phyloP scores from a whole-genome alignment of 1,140 invertebrate genomes.

The Drosophila dunni region DNA sequence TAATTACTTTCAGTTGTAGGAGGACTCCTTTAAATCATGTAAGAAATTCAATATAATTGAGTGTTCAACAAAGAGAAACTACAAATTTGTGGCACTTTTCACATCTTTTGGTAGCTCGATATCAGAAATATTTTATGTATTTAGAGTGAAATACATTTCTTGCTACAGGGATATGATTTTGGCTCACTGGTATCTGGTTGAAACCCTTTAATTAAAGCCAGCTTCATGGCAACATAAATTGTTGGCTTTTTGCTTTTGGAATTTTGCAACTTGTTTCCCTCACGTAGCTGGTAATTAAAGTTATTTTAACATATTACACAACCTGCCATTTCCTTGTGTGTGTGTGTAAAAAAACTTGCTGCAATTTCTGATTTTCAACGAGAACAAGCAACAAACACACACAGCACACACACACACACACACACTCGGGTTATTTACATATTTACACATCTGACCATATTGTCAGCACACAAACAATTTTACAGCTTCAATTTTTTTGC shows the following conservation, averaged over 20 bases:
- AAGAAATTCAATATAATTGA: too few relatives aligned
- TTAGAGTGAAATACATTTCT: not conserved
- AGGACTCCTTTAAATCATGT: too few relatives aligned
- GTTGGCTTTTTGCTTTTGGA: not conserved
- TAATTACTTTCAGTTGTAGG: too few relatives aligned
- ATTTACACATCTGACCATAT: slow-evolving; percentile 16
- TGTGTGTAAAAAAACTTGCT: slow-evolving; percentile 54
- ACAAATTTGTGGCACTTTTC: too few relatives aligned
- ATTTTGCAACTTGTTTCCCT: slow-evolving; percentile 16
- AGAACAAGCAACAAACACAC: slow-evolving; percentile 6
- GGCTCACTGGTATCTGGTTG: not conserved
- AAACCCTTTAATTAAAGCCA: slow-evolving; percentile 19
- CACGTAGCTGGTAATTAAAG: slow-evolving; percentile 65
- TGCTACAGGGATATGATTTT: not conserved
- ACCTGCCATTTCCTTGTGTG: slow-evolving; percentile 17
- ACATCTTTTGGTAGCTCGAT: too few relatives aligned
- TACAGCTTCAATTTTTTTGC: slow-evolving; percentile 7
- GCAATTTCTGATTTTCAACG: slow-evolving; percentile 43
- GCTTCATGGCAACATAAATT: slow-evolving; percentile 30
- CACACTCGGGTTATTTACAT: slow-evolving; percentile 1
- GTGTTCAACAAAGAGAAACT: too few relatives aligned
- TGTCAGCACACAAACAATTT: slow-evolving; percentile 27
- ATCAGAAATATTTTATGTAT: not conserved
- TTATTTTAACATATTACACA: slow-evolving; percentile 67
- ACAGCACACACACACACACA: not conserved